Conservation (phyloP, 2,888 invertebrate species). For the Drosophila macrospina region DNA sequence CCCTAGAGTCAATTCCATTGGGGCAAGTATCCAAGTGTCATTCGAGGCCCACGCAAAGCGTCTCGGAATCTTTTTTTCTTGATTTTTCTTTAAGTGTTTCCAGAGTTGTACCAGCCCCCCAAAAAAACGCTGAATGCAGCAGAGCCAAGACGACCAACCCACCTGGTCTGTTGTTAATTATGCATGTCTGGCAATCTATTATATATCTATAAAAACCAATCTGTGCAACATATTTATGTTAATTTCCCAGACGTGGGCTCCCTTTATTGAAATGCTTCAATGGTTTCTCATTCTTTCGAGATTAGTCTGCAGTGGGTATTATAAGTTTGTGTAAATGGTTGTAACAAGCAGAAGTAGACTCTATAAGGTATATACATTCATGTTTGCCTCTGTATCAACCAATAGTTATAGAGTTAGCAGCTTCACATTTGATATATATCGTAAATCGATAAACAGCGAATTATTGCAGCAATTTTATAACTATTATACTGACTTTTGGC, state of each 20-base stretch:
- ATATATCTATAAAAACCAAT: constrained; percentile 51
- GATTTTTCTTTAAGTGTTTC: constrained; percentile 15
- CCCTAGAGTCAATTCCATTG: constrained; percentile 35
- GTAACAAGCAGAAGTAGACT: too few species aligned
- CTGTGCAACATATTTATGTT: constrained; percentile 71
- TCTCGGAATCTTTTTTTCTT: neutral
- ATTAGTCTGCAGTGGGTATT: neutral
- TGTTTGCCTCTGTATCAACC: too few species aligned
- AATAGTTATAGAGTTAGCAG: too few species aligned
- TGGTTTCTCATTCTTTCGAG: constrained; percentile 33
- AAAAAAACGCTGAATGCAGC: too few species aligned
- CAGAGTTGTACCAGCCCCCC: constrained; percentile 5
- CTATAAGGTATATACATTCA: too few species aligned
- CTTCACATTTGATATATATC: too few species aligned
- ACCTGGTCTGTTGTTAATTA: constrained; percentile 58
- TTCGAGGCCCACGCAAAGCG: constrained; percentile 32
- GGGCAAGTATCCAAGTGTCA: constrained; percentile 33
- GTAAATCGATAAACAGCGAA: too few species aligned
- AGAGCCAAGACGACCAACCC: constrained; percentile 25
- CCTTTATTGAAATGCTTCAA: constrained; percentile 43
- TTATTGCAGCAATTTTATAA: too few species aligned
- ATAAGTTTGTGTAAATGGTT: too few species aligned
- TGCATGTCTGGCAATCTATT: constrained; percentile 56
- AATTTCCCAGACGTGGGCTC: constrained; percentile 59
- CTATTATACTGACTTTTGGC: too few species aligned